phyloP scores from a whole-genome alignment of 2,797 vertebrate genomes.

The Sebastolobus alascanus region DNA sequence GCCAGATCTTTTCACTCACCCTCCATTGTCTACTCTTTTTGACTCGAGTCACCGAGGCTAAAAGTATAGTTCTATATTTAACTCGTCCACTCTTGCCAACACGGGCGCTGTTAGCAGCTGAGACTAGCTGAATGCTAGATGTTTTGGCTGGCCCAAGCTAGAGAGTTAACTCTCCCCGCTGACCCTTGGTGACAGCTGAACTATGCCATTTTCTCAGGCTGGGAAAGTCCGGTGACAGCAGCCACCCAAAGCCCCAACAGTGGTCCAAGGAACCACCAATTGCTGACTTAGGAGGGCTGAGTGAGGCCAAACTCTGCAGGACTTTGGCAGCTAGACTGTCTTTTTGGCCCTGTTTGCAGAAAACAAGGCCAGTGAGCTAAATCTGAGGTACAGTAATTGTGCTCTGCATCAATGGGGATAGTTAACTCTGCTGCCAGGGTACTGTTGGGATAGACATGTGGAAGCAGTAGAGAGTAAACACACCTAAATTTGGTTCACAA shows the following conservation, averaged over 20 bases:
- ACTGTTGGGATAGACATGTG: conserved; percentile 36
- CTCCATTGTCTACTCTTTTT: conserved; percentile 74
- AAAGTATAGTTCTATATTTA: conserved; percentile 96
- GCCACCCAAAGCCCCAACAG: conserved; percentile 65
- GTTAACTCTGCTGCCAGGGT: conserved; percentile 42
- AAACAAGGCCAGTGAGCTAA: conserved; percentile 66
- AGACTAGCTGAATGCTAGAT: conserved; percentile 85
- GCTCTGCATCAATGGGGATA: conserved; percentile 53
- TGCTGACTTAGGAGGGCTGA: conserved; percentile 70
- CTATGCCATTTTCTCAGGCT: conserved; percentile 82
- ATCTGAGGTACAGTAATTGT: conserved; percentile 67
- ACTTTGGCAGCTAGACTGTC: conserved; percentile 62
- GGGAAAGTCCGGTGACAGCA: conserved; percentile 78
- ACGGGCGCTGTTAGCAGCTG: conserved; percentile 90
- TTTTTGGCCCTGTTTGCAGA: conserved; percentile 52
- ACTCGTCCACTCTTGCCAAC: conserved; percentile 85
- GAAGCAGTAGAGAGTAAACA: conserved; percentile 43
- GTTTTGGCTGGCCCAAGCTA: conserved; percentile 63
- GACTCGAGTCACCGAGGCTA: conserved; percentile 68
- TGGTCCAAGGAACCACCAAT: conserved; percentile 71
- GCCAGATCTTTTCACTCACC: conserved; percentile 78
- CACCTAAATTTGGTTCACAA: conserved; percentile 29
- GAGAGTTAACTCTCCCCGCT: conserved; percentile 75
- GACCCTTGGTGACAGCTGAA: conserved; percentile 92
- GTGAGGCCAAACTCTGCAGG: conserved; percentile 66